Evolutionary conservation across 2,888 invertebrate species (phyloP).

Genomic region (Lithophane socia): DNA sequence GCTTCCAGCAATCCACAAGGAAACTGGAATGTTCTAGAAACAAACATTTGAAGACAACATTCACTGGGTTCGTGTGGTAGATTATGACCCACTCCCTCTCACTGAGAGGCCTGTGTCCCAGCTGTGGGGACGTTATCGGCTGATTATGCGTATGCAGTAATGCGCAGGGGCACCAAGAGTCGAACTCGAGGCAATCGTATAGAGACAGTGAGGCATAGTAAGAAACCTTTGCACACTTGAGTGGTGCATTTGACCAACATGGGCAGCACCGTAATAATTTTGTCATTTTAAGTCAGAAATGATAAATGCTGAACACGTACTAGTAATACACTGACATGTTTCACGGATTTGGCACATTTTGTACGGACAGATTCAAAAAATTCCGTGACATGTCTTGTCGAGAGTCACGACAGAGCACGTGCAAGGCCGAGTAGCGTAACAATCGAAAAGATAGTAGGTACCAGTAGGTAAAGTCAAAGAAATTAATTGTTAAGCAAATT

Average conservation of each 20-base stretch:
- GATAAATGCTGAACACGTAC: conserved; percentile 36
- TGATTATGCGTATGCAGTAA: too few species aligned
- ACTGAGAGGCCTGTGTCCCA: too few species aligned
- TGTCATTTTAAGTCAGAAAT: neutral
- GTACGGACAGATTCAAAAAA: conserved; percentile 40
- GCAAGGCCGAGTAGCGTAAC: conserved; percentile 28
- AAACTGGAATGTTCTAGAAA: neutral
- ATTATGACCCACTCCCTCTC: too few species aligned
- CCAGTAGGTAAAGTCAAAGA: neutral
- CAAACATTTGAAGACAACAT: too few species aligned
- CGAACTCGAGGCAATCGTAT: too few species aligned
- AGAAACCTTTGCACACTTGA: neutral
- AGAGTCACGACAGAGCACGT: conserved; percentile 39
- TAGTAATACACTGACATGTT: conserved; percentile 33
- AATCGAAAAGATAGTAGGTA: conserved; percentile 7
- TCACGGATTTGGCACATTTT: conserved; percentile 43
- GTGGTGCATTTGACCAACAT: neutral
- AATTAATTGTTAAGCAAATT: neutral
- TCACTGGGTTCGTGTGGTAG: too few species aligned
- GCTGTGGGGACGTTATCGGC: too few species aligned
- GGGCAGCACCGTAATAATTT: neutral
- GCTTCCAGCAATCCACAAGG: too few species aligned
- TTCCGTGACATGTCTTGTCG: conserved; percentile 44
- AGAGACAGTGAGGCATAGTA: neutral
- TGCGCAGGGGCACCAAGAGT: too few species aligned